Base-by-base conservation (phyloP, 2,797 vertebrate genomes). In the Xiphorhynchus erythropygius region DNA sequence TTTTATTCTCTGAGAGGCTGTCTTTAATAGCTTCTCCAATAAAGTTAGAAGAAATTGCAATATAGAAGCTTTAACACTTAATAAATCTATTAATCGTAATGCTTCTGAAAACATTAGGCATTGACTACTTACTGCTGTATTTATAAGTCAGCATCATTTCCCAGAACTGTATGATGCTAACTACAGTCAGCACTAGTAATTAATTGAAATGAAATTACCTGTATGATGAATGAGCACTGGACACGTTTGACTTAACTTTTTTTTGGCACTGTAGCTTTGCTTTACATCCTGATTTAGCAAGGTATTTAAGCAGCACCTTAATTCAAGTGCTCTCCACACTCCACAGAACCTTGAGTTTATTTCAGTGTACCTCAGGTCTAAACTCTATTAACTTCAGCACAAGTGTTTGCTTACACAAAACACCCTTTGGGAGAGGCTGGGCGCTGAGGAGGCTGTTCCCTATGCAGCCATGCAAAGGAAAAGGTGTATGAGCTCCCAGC, bases 91-190 rank as follows among this genome's bases (percentile, higher is more conserved):
- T 86, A 76, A 84, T 87, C 25, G 62, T 87, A 70, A 25, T 67
- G 85, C 37, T 73, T 76, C 65, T 86, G 59, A 89, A 96, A 91
- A 78, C 55, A 83, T 22, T 86, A 50, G 62, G 35, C 59, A 77
- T 30, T 84, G 85, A 81, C 44, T 92, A 37, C 91, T 89, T 37
- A 75, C 30, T 91, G 44, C 79, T 94, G 76, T 62, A 94, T 96
- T 94, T 56, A 81, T 49, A 84, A 42, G 39, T 71, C 84, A 56
- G 73, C 71, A 67, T 89, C 67, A 44, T 41, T 96, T 95, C 90
- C 92, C 77, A 81, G 89, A 94, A 95, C 35, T 60, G 73, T n/a
- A 18, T 33, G 83, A 44, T 59, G 64, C 33, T 49, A 67, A 68
- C 89, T 57, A 28, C 9, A 68, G 46, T 62, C 60, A 91, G 35